Percentiles rank a stretch among this genome's conserved stretches.
phyloP scores from a whole-genome alignment of 2,113 vertebrate genomes.

The Mobula birostris region DNA sequence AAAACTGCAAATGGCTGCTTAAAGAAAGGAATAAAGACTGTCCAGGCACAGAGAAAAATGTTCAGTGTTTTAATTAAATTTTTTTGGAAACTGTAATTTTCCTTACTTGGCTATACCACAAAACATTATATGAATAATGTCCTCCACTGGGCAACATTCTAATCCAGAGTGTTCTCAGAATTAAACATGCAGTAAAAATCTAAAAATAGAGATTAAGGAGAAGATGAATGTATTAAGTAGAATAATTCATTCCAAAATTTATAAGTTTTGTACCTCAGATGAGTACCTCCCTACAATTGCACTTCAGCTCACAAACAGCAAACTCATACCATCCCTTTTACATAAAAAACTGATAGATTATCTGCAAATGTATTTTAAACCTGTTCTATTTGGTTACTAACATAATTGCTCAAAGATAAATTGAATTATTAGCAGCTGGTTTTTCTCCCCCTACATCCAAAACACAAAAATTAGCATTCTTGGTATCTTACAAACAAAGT shows the following conservation, averaged over 20 bases:
- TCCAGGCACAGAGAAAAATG: neutral
- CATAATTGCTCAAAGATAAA: neutral
- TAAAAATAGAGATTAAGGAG: neutral
- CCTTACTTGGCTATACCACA: neutral
- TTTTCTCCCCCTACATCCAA: neutral
- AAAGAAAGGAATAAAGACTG: neutral
- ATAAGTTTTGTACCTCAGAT: neutral
- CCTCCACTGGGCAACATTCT: neutral
- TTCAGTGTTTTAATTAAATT: neutral
- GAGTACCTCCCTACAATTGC: neutral
- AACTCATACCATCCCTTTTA: neutral
- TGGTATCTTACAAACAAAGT: neutral
- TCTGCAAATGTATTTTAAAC: neutral
- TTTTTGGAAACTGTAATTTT: neutral
- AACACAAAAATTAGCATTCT: neutral
- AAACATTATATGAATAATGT: neutral
- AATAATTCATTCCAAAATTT: neutral
- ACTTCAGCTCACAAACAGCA: too few species aligned
- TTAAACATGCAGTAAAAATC: neutral
- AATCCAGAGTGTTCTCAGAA: neutral
- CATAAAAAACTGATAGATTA: neutral
- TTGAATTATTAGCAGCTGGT: neutral
- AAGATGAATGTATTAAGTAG: neutral
- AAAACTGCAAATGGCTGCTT: neutral
- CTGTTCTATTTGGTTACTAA: neutral